Percentiles rank a stretch among this genome's conserved stretches.
Conservation (phyloP, 2,797 vertebrate genomes). For the Acrocephalus scirpaceus region DNA sequence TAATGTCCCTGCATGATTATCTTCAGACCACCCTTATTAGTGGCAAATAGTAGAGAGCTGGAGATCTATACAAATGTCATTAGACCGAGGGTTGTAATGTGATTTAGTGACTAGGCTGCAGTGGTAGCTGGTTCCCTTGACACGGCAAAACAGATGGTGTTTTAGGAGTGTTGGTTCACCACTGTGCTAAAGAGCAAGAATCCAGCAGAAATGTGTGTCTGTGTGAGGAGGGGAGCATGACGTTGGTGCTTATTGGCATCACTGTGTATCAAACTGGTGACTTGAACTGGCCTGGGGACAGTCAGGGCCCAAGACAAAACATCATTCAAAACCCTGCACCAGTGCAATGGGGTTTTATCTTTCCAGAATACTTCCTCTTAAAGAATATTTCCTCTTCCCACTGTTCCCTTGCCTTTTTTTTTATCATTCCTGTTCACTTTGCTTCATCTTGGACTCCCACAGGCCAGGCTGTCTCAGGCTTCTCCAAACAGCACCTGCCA, state of each 20-base stretch:
- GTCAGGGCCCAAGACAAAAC: neutral
- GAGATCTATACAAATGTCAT: constrained; percentile 47
- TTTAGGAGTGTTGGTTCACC: neutral
- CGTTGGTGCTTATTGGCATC: neutral
- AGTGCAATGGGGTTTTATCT: neutral
- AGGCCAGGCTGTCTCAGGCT: neutral
- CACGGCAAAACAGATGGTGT: neutral
- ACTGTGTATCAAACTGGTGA: neutral
- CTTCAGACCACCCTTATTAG: constrained; percentile 31
- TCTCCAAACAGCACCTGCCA: neutral
- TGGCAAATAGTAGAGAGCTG: neutral
- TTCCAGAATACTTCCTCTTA: neutral
- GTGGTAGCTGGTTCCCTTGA: neutral
- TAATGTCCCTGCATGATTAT: constrained; percentile 16
- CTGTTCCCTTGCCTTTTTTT: neutral
- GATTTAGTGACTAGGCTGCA: constrained; percentile 1
- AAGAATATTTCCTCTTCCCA: neutral
- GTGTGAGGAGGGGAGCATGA: neutral
- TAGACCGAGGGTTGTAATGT: neutral
- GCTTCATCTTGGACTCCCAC: neutral
- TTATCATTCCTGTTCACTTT: neutral
- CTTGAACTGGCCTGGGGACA: neutral
- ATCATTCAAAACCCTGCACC: neutral
- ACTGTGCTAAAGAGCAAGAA: neutral
- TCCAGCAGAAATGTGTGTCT: neutral